Evolutionary conservation across 2,888 invertebrate species (phyloP).

Genomic region (Philonicus albiceps): DNA sequence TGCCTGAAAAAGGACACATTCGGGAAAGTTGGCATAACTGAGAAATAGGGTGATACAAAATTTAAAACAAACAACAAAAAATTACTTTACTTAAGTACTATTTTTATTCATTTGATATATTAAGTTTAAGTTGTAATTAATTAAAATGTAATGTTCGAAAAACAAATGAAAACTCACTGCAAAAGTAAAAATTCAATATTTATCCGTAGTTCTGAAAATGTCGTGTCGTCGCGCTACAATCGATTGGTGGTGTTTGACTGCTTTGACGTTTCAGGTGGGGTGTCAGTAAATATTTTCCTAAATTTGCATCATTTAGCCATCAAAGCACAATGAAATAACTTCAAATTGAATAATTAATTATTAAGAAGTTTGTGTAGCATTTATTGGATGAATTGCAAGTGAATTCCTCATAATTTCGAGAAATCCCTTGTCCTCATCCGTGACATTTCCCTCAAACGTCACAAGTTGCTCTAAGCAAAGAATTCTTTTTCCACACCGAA

Average conservation of each 20-base stretch:
- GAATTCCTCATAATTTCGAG: not conserved
- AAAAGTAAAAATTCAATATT: not conserved
- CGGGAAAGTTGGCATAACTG: not conserved
- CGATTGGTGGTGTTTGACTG: not conserved
- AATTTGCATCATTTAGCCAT: not conserved
- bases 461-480: not conserved
- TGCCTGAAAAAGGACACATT: not conserved
- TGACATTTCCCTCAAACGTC: slow-evolving; percentile 13
- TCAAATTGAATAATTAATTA: not conserved
- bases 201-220: not conserved
- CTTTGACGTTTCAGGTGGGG: slow-evolving; percentile 16
- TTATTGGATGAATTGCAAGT: not conserved
- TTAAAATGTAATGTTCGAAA: not conserved
- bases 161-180: not conserved
- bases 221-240: not conserved
- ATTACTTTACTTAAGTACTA: not conserved
- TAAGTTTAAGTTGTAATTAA: not conserved
- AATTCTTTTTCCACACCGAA: not conserved
- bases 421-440: not conserved
- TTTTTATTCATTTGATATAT: not conserved
- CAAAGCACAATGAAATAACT: not conserved
- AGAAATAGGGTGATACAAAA: not conserved
- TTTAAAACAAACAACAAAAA: not conserved
- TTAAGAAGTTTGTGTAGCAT: not conserved
- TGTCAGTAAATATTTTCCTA: not conserved